A percentile compares a stretch with the other conserved stretches of the same genome.
These are phyloP conservation scores for Dolichotis patagonum DNA, from an alignment of 2,113 vertebrate species.

Conservation along the genomic window DNA sequence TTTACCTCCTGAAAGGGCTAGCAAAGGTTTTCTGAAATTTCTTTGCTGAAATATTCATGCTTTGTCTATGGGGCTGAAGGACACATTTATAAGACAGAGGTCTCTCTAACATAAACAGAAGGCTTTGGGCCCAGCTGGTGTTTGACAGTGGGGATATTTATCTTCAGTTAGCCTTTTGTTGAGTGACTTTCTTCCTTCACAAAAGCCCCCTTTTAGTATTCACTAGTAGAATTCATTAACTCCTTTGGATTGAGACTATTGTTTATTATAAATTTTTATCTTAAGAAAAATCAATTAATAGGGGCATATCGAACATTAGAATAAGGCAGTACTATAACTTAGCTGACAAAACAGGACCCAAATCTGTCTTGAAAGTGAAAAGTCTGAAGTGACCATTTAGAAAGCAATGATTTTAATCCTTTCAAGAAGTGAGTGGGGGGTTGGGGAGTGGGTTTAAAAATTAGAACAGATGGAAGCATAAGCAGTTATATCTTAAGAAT, in stretches of 20 bases:
- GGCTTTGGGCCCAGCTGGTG: slow-evolving; percentile 82
- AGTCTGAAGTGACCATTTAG: slow-evolving; percentile 41
- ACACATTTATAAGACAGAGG: slow-evolving; percentile 77
- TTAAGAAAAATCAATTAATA: slow-evolving; percentile 64
- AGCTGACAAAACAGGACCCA: slow-evolving; percentile 27
- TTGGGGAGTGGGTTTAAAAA: background rate
- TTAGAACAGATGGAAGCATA: slow-evolving; percentile 20
- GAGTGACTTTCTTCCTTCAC: slow-evolving; percentile 78
- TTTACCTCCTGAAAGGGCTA: slow-evolving; percentile 66
- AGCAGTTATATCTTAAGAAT: background rate
- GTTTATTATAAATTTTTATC: slow-evolving; percentile 70
- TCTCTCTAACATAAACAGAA: slow-evolving; percentile 82
- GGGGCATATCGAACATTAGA: slow-evolving; percentile 31
- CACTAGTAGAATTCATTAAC: slow-evolving; percentile 78
- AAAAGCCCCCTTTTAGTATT: slow-evolving; percentile 84
- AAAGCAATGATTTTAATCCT: slow-evolving; percentile 46
- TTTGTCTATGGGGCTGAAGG: slow-evolving; percentile 67
- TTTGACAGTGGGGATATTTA: slow-evolving; percentile 85
- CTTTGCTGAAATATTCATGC: slow-evolving; percentile 84
- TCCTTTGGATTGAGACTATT: slow-evolving; percentile 71
- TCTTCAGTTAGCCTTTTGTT: slow-evolving; percentile 83
- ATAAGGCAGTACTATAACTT: slow-evolving; percentile 43
- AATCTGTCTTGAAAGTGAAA: slow-evolving; percentile 37
- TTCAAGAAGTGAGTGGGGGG: no score
- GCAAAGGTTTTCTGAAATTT: slow-evolving; percentile 72